Evolutionary conservation across 2,113 vertebrate species (phyloP), one percentile per base, ranked within the genome.

Genomic region (Delphinapterus leucas): DNA sequence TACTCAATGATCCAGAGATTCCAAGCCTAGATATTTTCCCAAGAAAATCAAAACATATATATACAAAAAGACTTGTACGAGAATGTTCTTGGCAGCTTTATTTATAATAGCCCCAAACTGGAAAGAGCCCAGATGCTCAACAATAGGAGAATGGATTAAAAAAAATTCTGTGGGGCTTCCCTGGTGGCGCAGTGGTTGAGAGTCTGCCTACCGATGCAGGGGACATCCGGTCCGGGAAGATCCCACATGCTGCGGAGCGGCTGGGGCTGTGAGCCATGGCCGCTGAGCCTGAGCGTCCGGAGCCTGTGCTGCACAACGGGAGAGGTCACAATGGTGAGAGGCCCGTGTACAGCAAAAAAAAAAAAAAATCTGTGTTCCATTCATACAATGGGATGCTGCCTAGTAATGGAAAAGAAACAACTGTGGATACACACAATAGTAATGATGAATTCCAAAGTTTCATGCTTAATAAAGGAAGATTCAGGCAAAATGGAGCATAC

Each of bases 341-440:
- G 47, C 47, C 11, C 11, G 47, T 0, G 0, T 47, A 47, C 47
- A 0, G 47, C 47, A 47, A 13, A 47, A 49, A 13, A 49, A 49
- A 47, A 47, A 49, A 55, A 68, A 77, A 21, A 53, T 20, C 26
- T 65, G 8, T 84, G n/a, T 14, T 23, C 1, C 25, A 88, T 74
- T 41, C 38, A 68, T 7, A 41, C 1, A 20, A 61, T 38, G 25
- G 49, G 41, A 53, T 9, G 26, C 2, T 74, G 36, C 10, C 25
- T 53, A 31, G n/a, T 31, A 28, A 9, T 21, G 20, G 33, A 49
- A 58, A 53, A n/a, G 41, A 31, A 61, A 31, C 13, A 41, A 36
- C 5, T 58, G 41, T 4, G 33, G 10, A 25, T 1, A 18, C 23
- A 13, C 0, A 3, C 2, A 25, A 21, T 2, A 65, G 20, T 25